A percentile compares a stretch with the other conserved stretches of the same genome.
Conservation (phyloP, 2,797 vertebrate genomes). For the Furcifer pardalis region DNA sequence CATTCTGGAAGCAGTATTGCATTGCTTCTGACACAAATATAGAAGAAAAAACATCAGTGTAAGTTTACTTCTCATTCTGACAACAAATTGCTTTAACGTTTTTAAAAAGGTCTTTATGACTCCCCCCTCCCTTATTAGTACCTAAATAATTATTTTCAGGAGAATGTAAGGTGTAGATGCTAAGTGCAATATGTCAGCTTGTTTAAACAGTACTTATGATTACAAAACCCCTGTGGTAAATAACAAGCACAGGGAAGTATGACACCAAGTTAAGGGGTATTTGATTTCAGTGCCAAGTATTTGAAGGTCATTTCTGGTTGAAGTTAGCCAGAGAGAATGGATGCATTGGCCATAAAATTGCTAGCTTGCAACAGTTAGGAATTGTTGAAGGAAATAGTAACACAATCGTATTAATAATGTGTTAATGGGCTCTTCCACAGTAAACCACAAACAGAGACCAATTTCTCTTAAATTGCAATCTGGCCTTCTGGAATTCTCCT, state of each 20-base stretch:
- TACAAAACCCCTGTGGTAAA: neutral
- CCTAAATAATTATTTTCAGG: slow-evolving; percentile 31
- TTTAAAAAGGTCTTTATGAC: slow-evolving; percentile 33
- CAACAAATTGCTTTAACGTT: neutral
- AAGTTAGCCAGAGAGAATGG: slow-evolving; percentile 1
- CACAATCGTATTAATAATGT: neutral
- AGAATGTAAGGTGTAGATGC: slow-evolving; percentile 20
- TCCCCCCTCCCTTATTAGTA: slow-evolving; percentile 27
- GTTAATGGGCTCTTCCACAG: slow-evolving; percentile 14
- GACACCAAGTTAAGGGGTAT: slow-evolving; percentile 1
- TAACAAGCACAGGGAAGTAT: neutral
- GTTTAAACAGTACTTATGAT: neutral
- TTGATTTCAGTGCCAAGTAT: neutral
- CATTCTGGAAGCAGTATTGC: too few relatives aligned
- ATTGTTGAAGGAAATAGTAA: slow-evolving; percentile 8
- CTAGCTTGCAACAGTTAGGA: neutral
- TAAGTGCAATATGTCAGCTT: slow-evolving; percentile 25
- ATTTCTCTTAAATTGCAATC: neutral
- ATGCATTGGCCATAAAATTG: neutral
- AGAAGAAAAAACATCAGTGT: neutral
- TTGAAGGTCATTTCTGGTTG: slow-evolving; percentile 31
- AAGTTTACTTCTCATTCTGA: neutral
- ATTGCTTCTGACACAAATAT: too few relatives aligned
- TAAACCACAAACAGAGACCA: neutral
- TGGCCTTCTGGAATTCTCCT: slow-evolving; percentile 7